Conservation (phyloP, 2,797 vertebrate species). For the Dromococcyx pavoninus region DNA sequence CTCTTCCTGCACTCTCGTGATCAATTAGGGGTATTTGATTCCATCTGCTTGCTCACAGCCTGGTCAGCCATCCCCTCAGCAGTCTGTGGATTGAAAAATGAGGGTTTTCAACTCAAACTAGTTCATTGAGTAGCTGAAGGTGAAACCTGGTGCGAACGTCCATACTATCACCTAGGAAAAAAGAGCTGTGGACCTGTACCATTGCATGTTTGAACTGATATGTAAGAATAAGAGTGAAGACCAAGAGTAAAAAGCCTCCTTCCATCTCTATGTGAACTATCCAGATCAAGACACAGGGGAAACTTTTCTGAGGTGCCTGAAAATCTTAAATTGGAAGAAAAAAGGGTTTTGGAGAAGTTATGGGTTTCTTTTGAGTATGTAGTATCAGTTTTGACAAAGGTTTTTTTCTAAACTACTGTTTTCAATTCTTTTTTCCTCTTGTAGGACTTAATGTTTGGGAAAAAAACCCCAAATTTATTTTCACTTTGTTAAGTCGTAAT, state of each 20-base stretch:
- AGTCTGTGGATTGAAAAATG: not conserved
- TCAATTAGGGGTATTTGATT: rapidly evolving
- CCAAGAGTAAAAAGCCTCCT: not conserved
- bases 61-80: not conserved
- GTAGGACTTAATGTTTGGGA: not conserved
- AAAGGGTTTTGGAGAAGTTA: not conserved
- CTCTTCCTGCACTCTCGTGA: not conserved
- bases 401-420: not conserved
- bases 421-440: not conserved
- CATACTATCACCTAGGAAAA: not conserved
- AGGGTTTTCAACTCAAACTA: not conserved
- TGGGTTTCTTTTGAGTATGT: not conserved
- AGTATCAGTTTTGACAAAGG: not conserved
- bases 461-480: not conserved
- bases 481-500: not conserved
- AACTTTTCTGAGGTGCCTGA: not conserved
- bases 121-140: not conserved
- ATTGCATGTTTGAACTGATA: not conserved
- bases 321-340: not conserved
- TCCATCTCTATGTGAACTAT: not conserved
- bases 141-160: not conserved
- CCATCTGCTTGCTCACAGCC: not conserved
- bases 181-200: not conserved
- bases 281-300: not conserved
- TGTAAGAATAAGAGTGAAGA: not conserved